Base-by-base conservation (phyloP, 2,113 vertebrate species). In the Cephalopterus ornatus region DNA sequence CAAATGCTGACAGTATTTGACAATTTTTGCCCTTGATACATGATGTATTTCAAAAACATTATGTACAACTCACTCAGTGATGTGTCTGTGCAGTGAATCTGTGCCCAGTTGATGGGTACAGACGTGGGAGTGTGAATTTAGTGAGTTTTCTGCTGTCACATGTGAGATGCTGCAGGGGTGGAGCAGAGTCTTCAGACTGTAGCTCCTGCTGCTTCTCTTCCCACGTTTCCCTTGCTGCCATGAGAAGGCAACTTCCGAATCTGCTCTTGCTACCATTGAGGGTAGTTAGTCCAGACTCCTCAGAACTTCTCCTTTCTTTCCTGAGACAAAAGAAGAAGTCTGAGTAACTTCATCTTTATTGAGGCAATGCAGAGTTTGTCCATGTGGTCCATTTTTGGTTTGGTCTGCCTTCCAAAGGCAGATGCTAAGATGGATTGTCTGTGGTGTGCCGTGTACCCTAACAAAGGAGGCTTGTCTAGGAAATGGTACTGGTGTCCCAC, bases 191-290 rank as follows among this genome's bases (percentile, higher is more conserved):
- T 80, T 85, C 46, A 44, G 23, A 8, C 33, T 28, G 22, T 63
- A 67, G n/a, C 33, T 91, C 8, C 63, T 58, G 74, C 65, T 74
- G 23, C 46, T 74, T 59, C 4, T 65, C 55, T 42, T 71, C n/a
- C 83, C 46, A 2, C 1, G 0, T 46, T 46, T 66, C 26, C 37
- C 30, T 75, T 8, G 5, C 35, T 59, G 4, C 85, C 15, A 3
- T 1, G 3, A 27, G 33, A 75, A 90, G 71, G 39, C 49, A 37
- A 3, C 37, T 79, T 26, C 12, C 10, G 30, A 39, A 15, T n/a
- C 55, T 68, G 55, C 59, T 50, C 17, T 37, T 73, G 18, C 41
- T 41, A 23, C 15, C 37, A 62, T 53, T 56, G 22, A 22, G 37
- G n/a, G 15, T 41, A 14, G 32, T 41, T 55, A 49, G 50, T 41